Base-by-base conservation (phyloP, 2,113 vertebrate genomes). In the Megatriorchis doriae region DNA sequence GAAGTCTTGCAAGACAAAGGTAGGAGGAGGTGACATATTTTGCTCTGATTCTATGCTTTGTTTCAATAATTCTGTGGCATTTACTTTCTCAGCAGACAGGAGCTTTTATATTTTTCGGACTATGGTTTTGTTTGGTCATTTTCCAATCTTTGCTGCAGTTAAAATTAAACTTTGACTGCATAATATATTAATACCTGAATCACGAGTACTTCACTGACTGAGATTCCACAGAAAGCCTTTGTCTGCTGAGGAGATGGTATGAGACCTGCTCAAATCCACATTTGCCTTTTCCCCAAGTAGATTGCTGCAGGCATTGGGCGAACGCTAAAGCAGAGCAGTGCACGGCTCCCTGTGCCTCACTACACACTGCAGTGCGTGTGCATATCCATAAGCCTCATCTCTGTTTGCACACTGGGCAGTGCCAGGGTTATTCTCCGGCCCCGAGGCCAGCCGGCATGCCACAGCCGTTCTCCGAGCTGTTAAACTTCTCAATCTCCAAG, bases 391-490 rank as follows among this genome's bases (percentile, higher is more conserved):
- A 61, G 3, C n/a, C 11, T 72, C 34, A 50, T 32, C 15, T 36
- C 36, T 72, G 23, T 29, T 26, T 38, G 22, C 29, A 40, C 40
- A 6, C 42, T 32, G 65, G 26, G 34, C 47, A 32, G 23, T 32
- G 29, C 34, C 36, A 31, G 55, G 34, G 29, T 52, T 80, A 3
- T 47, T 56, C n/a, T 36, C 12, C 34, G 45, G 2, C 42, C 67
- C 40, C 0, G 0, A 48, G 17, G 25, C 13, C 42, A 62, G 7
- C n/a, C 43, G 59, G 5, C 11, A 47, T 22, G 7, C 36, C 70
- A 53, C 18, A 75, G 5, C 7, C 29, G 1, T 77, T 38, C 62
- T 56, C 42, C 0, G 0, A 59, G 25, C 6, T 56, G 7, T 48
- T 36, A 16, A 87, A 74, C 7, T 45, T 53, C 31, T 81, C 26